Evolutionary conservation across 2,888 invertebrate genomes (phyloP), one percentile per base, ranked within the genome.

Genomic region (Metallyticus violacea): DNA sequence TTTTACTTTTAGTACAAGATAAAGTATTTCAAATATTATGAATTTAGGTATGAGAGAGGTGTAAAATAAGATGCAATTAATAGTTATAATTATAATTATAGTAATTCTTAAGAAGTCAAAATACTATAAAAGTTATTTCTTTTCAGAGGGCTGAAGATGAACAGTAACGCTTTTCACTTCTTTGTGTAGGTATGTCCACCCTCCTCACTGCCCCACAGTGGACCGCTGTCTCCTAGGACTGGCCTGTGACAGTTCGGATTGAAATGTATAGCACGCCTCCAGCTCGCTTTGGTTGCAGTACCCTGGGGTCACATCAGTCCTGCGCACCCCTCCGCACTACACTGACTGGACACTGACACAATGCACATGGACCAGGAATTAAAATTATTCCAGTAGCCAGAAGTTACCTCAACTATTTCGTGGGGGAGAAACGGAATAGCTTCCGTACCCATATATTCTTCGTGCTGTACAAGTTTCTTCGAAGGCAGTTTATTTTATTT

Each of bases 261-360:
- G 88, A 88, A 88, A 88, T 86, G 88, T 88, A 88, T 88, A 86
- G 88, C 87, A 83, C n/a, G 29, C 30, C 29, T 27, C 28, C 76
- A 6, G 84, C 85, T 28, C 79, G 83, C 25, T n/a, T n/a, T n/a
- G 82, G 40, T 22, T 81, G 79, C 79, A 27, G 86, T 81, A 30
- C 88, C 87, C 88, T 25, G 81, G 88, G 88, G 88, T 86, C 87
- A 81, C 88, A 88, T 88, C 88, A 88, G 87, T 88, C 84, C 77
- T 83, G 4, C 7, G n/a, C n/a, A n/a, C 62, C 62, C 27, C 83
- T 40, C 29, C 79, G 81, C 79, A 30, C 40, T 29, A 28, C 26
- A 27, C 81, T 62, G 77, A 22, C 81, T 26, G 29, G 40, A 76
- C 85, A 85, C 85, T 28, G 85, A 62, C 26, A 77, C 77, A 62